Conservation (phyloP, 2,113 vertebrate species). For the Alosa alosa region DNA sequence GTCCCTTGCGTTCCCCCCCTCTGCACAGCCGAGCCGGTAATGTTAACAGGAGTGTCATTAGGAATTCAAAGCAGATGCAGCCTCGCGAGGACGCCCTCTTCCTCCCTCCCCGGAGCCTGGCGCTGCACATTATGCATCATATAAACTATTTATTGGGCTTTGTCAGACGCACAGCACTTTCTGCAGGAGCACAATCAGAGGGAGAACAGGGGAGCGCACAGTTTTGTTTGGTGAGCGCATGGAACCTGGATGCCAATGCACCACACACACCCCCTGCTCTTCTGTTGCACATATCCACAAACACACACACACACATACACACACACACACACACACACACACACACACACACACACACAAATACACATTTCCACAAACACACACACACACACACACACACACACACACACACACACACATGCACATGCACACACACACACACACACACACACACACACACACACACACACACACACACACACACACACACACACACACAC, state of each 20-base stretch:
- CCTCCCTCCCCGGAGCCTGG: constrained; percentile 65
- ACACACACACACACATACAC: constrained; percentile 21
- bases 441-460: neutral
- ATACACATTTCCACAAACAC: no score
- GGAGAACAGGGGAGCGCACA: constrained; percentile 45
- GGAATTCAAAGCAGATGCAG: constrained; percentile 75
- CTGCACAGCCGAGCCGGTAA: constrained; percentile 60
- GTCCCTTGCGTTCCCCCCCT: constrained; percentile 47
- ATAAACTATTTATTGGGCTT: constrained; percentile 80
- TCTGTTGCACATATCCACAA: neutral
- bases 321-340: constrained; percentile 24
- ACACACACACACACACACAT: neutral
- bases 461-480: neutral
- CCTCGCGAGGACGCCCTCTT: constrained; percentile 70
- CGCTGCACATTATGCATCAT: constrained; percentile 73
- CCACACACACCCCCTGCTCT: neutral
- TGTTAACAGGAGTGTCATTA: constrained; percentile 74
- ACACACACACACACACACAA: constrained; percentile 46
- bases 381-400: neutral
- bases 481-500: constrained; percentile 28
- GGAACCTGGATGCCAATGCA: constrained; percentile 42
- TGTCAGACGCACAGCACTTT: constrained; percentile 66
- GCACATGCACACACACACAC: neutral
- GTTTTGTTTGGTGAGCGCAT: constrained; percentile 39
- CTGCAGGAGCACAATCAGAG: constrained; percentile 61